These are phyloP conservation scores for Euwallacea fornicatus DNA, from an alignment of 1,140 invertebrate genomes.

Conservation along the genomic window DNA sequence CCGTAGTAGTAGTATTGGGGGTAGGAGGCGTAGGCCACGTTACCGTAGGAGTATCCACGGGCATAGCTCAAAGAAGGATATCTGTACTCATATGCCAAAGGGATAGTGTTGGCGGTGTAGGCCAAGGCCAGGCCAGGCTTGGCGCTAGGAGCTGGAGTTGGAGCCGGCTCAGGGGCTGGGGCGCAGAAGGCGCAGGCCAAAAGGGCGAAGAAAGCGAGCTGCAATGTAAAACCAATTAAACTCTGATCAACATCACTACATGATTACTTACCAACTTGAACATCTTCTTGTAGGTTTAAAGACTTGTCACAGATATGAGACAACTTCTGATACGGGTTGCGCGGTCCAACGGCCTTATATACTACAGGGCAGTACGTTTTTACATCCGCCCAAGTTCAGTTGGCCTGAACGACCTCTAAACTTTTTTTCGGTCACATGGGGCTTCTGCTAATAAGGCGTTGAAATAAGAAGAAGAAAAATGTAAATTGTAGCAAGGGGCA, in stretches of 20 bases:
- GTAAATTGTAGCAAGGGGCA: not conserved
- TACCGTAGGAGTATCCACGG: conserved; percentile 4
- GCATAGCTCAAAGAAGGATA: conserved; percentile 14
- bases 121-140: conserved; percentile 13
- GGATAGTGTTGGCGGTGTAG: not conserved
- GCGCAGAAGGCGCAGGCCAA: conserved; percentile 18
- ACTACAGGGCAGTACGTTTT: conserved; percentile 1
- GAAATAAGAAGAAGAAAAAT: conserved; percentile 10
- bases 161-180: conserved; percentile 6
- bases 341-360: conserved; percentile 11
- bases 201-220: conserved; percentile 26
- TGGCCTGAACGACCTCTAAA: not conserved
- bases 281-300: conserved; percentile 6
- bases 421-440: not conserved
- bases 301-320: conserved; percentile 23
- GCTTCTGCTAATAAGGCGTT: not conserved
- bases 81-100: conserved; percentile 12
- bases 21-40: conserved; percentile 9
- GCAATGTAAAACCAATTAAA: conserved; percentile 9
- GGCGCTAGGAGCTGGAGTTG: conserved; percentile 6
- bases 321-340: conserved; percentile 10
- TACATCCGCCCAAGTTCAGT: not conserved
- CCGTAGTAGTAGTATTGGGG: conserved; percentile 11
- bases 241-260: not conserved
- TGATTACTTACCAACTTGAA: conserved; percentile 19